phyloP scores from a whole-genome alignment of 2,888 invertebrate species.

The Amphipoea lucens region DNA sequence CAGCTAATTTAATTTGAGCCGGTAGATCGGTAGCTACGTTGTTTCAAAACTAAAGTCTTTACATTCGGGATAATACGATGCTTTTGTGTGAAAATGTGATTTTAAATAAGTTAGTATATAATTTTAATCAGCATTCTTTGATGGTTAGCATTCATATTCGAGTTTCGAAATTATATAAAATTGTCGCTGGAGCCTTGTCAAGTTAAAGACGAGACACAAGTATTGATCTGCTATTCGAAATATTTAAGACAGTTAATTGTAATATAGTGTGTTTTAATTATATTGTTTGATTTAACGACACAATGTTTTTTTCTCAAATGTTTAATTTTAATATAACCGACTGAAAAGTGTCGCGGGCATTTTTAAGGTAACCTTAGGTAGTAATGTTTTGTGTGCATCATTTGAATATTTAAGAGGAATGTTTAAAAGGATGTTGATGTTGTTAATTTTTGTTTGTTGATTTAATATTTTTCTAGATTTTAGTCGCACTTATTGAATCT shows the following conservation, averaged over 20 bases:
- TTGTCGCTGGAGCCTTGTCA: constrained; percentile 22
- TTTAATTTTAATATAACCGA: constrained; percentile 49
- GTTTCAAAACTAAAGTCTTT: background rate
- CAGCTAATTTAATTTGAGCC: background rate
- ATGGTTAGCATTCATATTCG: background rate
- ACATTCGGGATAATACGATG: background rate
- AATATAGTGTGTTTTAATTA: constrained; percentile 32
- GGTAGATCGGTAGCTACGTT: constrained; percentile 32
- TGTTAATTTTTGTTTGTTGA: constrained; percentile 65
- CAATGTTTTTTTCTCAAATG: constrained; percentile 31
- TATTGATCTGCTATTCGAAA: constrained; percentile 34
- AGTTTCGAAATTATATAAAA: constrained; percentile 9
- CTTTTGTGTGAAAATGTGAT: constrained; percentile 25
- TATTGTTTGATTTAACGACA: constrained; percentile 36
- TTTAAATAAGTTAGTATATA: background rate
- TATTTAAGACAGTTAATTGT: constrained; percentile 49
- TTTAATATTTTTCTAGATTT: constrained; percentile 63
- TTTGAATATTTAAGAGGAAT: constrained; percentile 54
- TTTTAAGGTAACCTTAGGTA: constrained; percentile 50
- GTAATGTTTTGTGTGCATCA: constrained; percentile 42
- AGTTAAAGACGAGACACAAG: constrained; percentile 17
- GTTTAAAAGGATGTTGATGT: constrained; percentile 53
- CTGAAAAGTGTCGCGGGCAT: constrained; percentile 59
- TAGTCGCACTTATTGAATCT: constrained; percentile 78
- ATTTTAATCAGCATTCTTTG: constrained; percentile 8